Base-by-base conservation (phyloP, 1,140 invertebrate species). In the Drosophila repletoides region DNA sequence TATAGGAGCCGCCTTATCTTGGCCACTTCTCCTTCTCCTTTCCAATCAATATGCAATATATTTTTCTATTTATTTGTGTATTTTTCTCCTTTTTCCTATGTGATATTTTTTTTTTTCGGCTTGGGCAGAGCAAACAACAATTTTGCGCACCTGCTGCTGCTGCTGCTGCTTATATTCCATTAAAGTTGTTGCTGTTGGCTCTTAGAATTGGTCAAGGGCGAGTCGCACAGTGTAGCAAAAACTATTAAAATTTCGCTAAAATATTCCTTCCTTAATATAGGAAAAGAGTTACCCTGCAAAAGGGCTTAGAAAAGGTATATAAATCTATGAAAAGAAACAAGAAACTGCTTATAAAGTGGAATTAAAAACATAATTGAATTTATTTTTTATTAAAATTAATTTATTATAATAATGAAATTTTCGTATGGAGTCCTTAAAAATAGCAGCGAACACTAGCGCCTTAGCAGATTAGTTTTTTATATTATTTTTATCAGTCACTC, bases 21-120 rank as follows among this genome's bases (percentile, higher is more conserved):
- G 14, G 15, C 26, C 9, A 51, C 12, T 38, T 12, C 26, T 61
- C 46, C 48, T 34, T 31, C 29, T 38, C 46, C 45, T 33, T 60
- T 56, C 56, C 56, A 73, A 77, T 70, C 60, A 70, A 83, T 83
- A 70, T 45, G n/a, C n/a, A 81, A 76, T 60, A 83, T 17, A 69
- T 72, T 79, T 58, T 53, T 40, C 31, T 48, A 59, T 48, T 34
- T 48, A 34, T 17, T 46, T 26, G 10, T 21, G 19, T 12, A 21
- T 29, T 21, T 38, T 40, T 14, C 12, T 51, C 21, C 15, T 22
- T 17, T 41, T n/a, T n/a, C 22, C 1, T 51, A 1, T 38, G 14
- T 70, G 48, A 41, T 70, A 40, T 72, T 48, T 15, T 40, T 2
- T 36, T 21, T 41, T 17, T n/a, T n/a, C n/a, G 14, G 12, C 14